These are phyloP conservation scores for Ivindomyrus marchei DNA, from an alignment of 2,113 vertebrate species.

Conservation along the genomic window DNA sequence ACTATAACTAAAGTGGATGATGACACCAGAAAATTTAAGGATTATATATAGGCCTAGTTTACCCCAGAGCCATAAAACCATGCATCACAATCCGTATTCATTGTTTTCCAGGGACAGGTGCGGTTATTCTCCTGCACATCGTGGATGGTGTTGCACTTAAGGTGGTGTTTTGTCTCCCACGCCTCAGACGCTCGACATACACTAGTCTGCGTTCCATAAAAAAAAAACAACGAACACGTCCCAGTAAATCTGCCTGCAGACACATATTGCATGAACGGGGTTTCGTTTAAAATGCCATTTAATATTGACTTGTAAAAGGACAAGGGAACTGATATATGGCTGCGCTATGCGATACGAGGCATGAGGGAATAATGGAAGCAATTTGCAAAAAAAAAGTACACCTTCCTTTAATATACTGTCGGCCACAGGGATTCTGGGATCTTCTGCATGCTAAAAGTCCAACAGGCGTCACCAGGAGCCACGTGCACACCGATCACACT, in stretches of 20 bases:
- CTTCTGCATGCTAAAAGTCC: neutral
- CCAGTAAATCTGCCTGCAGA: neutral
- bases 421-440: neutral
- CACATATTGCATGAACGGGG: neutral
- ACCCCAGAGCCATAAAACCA: neutral
- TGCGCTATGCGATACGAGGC: neutral
- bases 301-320: neutral
- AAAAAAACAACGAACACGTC: neutral
- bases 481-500: neutral
- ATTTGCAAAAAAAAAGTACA: neutral
- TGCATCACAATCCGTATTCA: neutral
- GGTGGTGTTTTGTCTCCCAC: neutral
- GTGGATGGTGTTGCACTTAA: neutral
- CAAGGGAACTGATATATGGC: neutral
- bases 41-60: neutral
- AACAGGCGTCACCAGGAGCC: neutral
- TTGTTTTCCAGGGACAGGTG: neutral
- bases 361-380: neutral
- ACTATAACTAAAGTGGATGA: neutral
- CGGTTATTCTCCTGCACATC: neutral
- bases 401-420: neutral
- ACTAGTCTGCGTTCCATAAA: neutral
- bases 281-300: neutral
- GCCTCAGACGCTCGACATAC: neutral
- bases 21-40: neutral